Evolutionary conservation across 2,113 vertebrate genomes (phyloP).

Genomic region (Porphyrio hochstetteri): DNA sequence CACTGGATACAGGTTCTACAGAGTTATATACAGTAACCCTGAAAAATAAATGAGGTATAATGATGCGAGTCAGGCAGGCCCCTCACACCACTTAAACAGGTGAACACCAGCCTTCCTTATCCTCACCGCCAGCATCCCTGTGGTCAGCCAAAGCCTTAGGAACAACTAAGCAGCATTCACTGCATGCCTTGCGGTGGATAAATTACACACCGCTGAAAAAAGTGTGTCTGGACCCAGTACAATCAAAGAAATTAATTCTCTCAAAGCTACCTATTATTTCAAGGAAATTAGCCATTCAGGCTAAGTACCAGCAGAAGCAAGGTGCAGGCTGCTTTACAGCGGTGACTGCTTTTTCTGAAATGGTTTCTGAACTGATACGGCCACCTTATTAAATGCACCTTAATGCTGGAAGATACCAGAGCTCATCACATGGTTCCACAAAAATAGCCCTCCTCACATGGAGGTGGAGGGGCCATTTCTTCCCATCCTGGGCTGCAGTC

Average conservation of each 20-base stretch:
- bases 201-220: not conserved
- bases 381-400: not conserved
- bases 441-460: slow-evolving; percentile 20
- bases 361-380: not conserved
- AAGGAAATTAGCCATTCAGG: not conserved
- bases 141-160: not conserved
- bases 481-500: not conserved
- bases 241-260: not conserved
- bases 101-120: not conserved
- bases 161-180: not conserved
- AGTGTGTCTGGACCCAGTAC: not conserved
- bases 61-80: not conserved
- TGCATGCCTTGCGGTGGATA: not conserved
- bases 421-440: not conserved
- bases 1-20: accelerated
- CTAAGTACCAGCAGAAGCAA: not conserved
- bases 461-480: not conserved
- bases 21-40: not conserved
- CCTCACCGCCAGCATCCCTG: not conserved
- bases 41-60: not conserved
- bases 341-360: not conserved
- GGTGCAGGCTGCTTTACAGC: not conserved
- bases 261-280: not conserved
- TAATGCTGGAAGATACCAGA: not conserved
- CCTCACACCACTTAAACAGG: not conserved